These are phyloP conservation scores for Philypnodon macrostomus DNA, from an alignment of 2,797 vertebrate genomes.

Conservation along the genomic window DNA sequence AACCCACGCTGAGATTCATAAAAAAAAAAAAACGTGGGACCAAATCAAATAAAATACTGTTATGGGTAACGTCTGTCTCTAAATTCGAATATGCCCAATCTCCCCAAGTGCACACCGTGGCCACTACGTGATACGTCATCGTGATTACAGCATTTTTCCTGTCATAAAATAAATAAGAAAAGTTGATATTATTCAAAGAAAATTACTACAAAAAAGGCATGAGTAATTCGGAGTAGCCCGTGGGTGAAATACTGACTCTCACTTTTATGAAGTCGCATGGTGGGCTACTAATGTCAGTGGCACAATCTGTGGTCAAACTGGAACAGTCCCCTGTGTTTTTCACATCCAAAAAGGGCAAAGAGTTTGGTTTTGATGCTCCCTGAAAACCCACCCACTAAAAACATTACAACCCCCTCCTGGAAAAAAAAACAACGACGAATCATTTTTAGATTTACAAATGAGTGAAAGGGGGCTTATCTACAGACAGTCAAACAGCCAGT, in stretches of 20 bases:
- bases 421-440: constrained; percentile 14
- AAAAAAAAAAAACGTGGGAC: background rate
- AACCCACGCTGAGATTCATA: background rate
- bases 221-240: constrained; percentile 41
- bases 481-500: constrained; percentile 31
- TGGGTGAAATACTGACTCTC: constrained; percentile 35
- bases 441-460: constrained; percentile 51
- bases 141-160: constrained; percentile 20
- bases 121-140: constrained; percentile 29
- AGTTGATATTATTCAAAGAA: constrained; percentile 32
- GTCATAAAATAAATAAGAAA: constrained; percentile 44
- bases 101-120: constrained; percentile 38
- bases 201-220: constrained; percentile 56
- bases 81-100: constrained; percentile 1
- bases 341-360: constrained; percentile 33
- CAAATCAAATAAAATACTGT: constrained; percentile 40
- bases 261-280: constrained; percentile 17
- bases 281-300: constrained; percentile 45
- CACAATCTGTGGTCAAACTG: constrained; percentile 52
- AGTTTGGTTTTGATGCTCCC: constrained; percentile 53
- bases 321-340: constrained; percentile 24
- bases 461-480: constrained; percentile 38
- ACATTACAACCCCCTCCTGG: constrained; percentile 24
- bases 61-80: constrained; percentile 24
- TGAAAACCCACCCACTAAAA: constrained; percentile 43